Percentiles rank a stretch among this genome's conserved stretches.
These are phyloP conservation scores for Emberiza fucata DNA, from an alignment of 2,113 vertebrate genomes.

Conservation along the genomic window DNA sequence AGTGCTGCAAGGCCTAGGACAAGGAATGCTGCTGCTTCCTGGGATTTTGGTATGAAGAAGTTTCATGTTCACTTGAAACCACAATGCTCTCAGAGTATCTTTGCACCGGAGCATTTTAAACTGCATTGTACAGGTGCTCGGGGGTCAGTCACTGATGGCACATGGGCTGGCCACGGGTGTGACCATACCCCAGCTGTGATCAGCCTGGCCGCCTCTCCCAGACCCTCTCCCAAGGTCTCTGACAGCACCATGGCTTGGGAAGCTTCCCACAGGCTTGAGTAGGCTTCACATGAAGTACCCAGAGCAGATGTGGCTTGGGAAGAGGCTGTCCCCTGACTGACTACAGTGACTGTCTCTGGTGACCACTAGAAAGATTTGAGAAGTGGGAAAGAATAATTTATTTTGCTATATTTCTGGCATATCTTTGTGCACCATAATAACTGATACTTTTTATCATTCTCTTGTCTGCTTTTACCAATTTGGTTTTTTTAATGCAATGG, in stretches of 20 bases:
- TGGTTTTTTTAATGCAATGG: background rate
- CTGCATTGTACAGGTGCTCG: background rate
- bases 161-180: rapidly evolving
- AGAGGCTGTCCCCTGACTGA: background rate
- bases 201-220: background rate
- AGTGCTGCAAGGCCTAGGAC: background rate
- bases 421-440: background rate
- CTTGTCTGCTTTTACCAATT: background rate
- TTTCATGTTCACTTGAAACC: background rate
- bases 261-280: background rate
- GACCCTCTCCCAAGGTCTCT: background rate
- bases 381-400: background rate
- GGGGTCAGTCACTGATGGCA: rapidly evolving
- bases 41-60: background rate
- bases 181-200: background rate
- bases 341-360: background rate
- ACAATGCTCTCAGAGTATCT: background rate
- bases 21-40: rapidly evolving
- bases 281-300: background rate
- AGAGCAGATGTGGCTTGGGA: background rate
- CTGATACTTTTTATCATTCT: background rate
- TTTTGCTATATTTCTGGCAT: background rate
- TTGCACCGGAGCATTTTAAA: background rate
- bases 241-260: background rate
- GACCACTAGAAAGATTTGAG: background rate